Evolutionary conservation across 2,888 invertebrate genomes (phyloP), one percentile per base, ranked within the genome.

Genomic region (Aproaerema taeniolella): DNA sequence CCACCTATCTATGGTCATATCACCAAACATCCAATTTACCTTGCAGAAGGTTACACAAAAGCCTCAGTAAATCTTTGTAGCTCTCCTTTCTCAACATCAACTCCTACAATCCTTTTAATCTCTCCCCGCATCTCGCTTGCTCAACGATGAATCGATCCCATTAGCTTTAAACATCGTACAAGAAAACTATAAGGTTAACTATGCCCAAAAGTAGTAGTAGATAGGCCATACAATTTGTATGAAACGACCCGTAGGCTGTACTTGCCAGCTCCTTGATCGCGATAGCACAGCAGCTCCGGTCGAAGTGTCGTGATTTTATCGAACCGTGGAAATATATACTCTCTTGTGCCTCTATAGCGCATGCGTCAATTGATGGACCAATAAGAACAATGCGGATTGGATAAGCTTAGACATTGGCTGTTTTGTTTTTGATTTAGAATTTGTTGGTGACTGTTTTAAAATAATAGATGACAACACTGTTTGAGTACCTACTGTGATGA

Each of bases 191-290:
- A 75, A 77, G 80, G 79, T 81, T 83, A 81, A 82, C 83, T 78
- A 81, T 81, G 82, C 77, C 83, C 83, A 82, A 83, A 81, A 80
- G 68, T 67, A 81, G 81, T 53, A 67, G 71, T 62, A 75, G 81
- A 82, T 81, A 81, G 67, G 76, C 77, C 74, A 78, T 78, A 83
- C 83, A 85, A 85, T 83, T 85, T 85, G 85, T 83, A 81, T 83
- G 76, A 69, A 81, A 73, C 77, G 79, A 78, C 74, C 77, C 61
- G 74, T 64, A 58, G 68, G 64, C 69, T 54, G 67, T 66, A 66
- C 74, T 73, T 73, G 68, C 75, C 64, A 65, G 72, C 67, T 62
- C 46, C 57, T 50, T 46, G 77, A 83, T 83, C 76, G 59, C 77
- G 85, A 85, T 85, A 80, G 69, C 61, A 66, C 69, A 57, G 72